Evolutionary conservation across 2,113 vertebrate genomes (phyloP).

Genomic region (Athene noctua): DNA sequence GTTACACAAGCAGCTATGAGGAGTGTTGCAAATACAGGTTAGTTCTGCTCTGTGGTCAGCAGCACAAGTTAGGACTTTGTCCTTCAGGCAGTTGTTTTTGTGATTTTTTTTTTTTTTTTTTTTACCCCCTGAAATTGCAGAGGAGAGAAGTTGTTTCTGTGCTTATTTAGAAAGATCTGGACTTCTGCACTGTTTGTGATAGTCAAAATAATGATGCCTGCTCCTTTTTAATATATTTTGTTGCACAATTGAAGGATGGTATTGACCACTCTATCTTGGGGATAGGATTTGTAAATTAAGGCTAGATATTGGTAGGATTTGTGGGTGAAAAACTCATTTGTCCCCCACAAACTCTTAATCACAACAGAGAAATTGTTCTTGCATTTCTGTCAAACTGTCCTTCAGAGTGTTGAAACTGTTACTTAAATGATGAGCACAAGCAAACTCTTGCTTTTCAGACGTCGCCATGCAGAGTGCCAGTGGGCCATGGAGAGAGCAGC

Average conservation of each 20-base stretch:
- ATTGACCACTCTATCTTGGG: not conserved
- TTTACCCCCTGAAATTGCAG: not conserved
- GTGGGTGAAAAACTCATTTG: not conserved
- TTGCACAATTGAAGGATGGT: not conserved
- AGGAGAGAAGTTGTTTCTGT: not conserved
- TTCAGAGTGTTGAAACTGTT: not conserved
- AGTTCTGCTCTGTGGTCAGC: not conserved
- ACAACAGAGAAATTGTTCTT: not conserved
- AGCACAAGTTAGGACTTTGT: not conserved
- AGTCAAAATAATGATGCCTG: not conserved
- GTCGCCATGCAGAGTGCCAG: constrained; percentile 31
- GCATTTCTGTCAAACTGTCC: not conserved
- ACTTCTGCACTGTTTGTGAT: not conserved
- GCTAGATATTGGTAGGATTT: not conserved
- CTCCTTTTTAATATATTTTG: not conserved
- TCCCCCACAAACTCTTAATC: not conserved
- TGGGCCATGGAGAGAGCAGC: constrained; percentile 65
- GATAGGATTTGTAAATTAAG: not conserved
- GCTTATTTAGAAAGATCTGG: not conserved
- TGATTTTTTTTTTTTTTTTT: no score
- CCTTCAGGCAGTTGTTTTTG: not conserved
- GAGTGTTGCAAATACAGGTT: not conserved
- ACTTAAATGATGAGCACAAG: not conserved
- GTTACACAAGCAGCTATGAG: not conserved
- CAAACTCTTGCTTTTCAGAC: constrained; percentile 6